These are phyloP conservation scores for Arremon brunneinucha DNA, from an alignment of 2,797 vertebrate genomes.

Conservation along the genomic window DNA sequence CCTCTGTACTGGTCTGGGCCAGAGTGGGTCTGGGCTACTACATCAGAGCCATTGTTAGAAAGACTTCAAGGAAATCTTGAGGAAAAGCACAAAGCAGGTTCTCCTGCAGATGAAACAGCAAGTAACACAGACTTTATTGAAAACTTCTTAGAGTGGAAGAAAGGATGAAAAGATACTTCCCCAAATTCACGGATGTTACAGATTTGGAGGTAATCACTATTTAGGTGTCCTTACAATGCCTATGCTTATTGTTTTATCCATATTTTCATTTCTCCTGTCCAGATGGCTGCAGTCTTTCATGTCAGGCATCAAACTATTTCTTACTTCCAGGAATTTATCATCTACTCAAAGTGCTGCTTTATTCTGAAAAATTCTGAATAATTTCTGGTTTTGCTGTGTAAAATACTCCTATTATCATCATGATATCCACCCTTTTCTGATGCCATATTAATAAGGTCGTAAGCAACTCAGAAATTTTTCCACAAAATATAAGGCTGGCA, in stretches of 20 bases:
- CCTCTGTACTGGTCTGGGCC: neutral
- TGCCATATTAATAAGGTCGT: neutral
- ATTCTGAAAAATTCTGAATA: neutral
- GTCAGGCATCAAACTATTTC: neutral
- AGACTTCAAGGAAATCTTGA: neutral
- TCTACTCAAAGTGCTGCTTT: neutral
- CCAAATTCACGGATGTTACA: neutral
- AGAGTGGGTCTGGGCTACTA: neutral
- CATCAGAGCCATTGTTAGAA: neutral
- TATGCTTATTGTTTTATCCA: neutral
- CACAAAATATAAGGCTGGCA: neutral
- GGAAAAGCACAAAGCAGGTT: neutral
- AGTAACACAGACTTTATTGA: neutral
- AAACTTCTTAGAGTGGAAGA: neutral
- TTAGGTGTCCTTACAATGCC: neutral
- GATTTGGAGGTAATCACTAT: neutral
- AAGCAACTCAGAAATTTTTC: neutral
- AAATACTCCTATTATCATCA: neutral
- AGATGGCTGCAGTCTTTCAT: neutral
- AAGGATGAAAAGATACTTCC: neutral
- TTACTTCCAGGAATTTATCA: neutral
- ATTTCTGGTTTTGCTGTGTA: neutral
- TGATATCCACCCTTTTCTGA: neutral
- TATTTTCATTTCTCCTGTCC: neutral
- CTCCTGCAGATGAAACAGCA: neutral